phyloP scores from a whole-genome alignment of 1,140 invertebrate species.

The Cataglyphis hispanica region DNA sequence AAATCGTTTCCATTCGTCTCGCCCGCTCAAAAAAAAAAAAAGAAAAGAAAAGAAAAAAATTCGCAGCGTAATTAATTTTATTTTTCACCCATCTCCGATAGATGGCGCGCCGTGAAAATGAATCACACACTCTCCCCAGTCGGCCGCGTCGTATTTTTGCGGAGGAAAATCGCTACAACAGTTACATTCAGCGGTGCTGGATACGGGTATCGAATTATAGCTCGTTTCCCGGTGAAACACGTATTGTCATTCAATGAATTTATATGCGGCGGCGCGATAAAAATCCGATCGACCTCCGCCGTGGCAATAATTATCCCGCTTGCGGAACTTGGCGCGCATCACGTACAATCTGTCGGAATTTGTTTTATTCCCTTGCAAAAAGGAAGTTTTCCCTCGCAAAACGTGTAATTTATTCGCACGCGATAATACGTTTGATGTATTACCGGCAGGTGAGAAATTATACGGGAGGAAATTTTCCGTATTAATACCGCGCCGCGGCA shows the following conservation, averaged over 20 bases:
- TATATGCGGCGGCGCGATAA: conserved; percentile 62
- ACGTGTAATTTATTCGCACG: conserved; percentile 29
- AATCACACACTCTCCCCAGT: conserved; percentile 27
- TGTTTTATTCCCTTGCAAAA: conserved; percentile 60
- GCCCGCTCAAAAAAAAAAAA: neutral
- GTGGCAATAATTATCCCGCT: neutral
- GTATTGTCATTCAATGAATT: conserved; percentile 86
- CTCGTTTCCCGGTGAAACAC: conserved; percentile 76
- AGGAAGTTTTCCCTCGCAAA: conserved; percentile 43
- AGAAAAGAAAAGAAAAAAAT: neutral
- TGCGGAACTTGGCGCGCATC: conserved; percentile 39
- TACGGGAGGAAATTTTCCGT: neutral
- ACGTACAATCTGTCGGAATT: conserved; percentile 50
- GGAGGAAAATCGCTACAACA: conserved; percentile 61
- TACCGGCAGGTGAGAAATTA: neutral
- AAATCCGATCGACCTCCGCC: conserved; percentile 25
- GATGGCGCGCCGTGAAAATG: conserved; percentile 55
- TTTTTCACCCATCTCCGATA: neutral
- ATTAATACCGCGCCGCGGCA: conserved; percentile 24
- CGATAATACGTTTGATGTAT: neutral
- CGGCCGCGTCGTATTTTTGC: neutral
- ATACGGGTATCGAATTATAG: conserved; percentile 60
- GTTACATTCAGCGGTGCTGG: conserved; percentile 51
- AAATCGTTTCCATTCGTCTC: conserved; percentile 35
- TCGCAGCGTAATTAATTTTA: conserved; percentile 54